Base-by-base conservation (phyloP, 2,888 invertebrate species). In the Philopedon plagiatum region DNA sequence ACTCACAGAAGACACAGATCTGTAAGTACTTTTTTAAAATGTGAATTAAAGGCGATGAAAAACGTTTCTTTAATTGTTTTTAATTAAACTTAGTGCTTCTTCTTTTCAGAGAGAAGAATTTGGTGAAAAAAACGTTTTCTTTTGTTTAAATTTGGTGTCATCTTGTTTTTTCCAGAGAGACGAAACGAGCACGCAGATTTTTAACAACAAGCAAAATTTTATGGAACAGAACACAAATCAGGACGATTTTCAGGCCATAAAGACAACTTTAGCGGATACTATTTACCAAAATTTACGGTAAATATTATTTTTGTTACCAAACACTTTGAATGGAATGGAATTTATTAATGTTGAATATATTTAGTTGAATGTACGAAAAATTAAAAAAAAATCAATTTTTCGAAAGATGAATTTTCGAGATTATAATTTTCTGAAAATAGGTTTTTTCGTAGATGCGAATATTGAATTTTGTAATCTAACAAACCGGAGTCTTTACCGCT, bases 1-100 rank as follows among this genome's bases (percentile, higher is more conserved):
- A 89, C 90, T 81, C 91, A 91, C 85, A 89, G 91, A 86, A 87
- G 91, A 83, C 90, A 91, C 86, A 89, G 90, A 86, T 91, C 91
- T 85, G 91, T 91, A 89, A 91, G 91, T 82, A 79, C 19, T 1
- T 51, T n/a, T 21, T 2, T 9, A 26, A 7, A 26, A 26, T 26
- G 11, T 32, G 5, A 32, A 5, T 32, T 32, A 11, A 32, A 32
- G 3, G 11, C n/a, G n/a, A n/a, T n/a, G n/a, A n/a, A n/a, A n/a
- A n/a, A n/a, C n/a, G n/a, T n/a, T n/a, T n/a, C n/a, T n/a, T n/a
- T n/a, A n/a, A n/a, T n/a, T n/a, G n/a, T n/a, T n/a, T n/a, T n/a
- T n/a, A n/a, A n/a, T n/a, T n/a, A n/a, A n/a, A n/a, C n/a, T n/a
- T n/a, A n/a, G n/a, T n/a, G n/a, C n/a, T n/a, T n/a, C n/a, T n/a